Base-by-base conservation (phyloP, 2,113 vertebrate species). In the Cyprinus carpio region DNA sequence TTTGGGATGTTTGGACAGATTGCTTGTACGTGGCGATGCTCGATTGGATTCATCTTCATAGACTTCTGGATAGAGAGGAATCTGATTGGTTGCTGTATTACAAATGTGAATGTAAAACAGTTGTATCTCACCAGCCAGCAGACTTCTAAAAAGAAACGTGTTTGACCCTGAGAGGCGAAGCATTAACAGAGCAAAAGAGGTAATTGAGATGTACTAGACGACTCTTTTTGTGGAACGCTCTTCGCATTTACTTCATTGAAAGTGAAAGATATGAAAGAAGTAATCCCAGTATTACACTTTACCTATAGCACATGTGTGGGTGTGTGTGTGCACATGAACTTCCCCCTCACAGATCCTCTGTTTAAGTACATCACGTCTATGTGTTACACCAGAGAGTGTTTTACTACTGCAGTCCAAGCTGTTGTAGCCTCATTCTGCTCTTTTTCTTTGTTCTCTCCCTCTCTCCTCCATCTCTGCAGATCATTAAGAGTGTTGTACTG, bases 401-500 rank as follows among this genome's bases (percentile, higher is more conserved):
- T 86, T 86, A 86, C 85, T 67, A 76, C 69, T 86, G 81, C 84
- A 84, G 81, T 80, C 69, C 85, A 43, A 64, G 67, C 75, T 85
- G 83, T 69, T 79, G 64, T 51, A 82, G 71, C 72, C 79, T 82
- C 80, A 84, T 78, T 46, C 67, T 80, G 49, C 71, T 81, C 78
- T 83, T 62, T 87, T 34, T 79, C 83, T 87, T 75, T 46, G 7
- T 60, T 46, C 56, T 58, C 51, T 60, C 75, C 27, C 81, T 60
- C 75, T 81, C 77, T 86, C 82, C 80, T 60, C 78, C 81, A 60
- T 88, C 83, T 82, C 81, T 10, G 43, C 69, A 56, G 71, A 77
- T 80, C 71, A 64, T 89, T 87, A 85, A 81, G 86, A 85, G 86
- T 81, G 75, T 72, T 82, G 78, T 81, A 76, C 87, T 88, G 87